Evolutionary conservation across 2,888 invertebrate species (phyloP), one percentile per base, ranked within the genome.

Genomic region (Ariolimax columbianus): DNA sequence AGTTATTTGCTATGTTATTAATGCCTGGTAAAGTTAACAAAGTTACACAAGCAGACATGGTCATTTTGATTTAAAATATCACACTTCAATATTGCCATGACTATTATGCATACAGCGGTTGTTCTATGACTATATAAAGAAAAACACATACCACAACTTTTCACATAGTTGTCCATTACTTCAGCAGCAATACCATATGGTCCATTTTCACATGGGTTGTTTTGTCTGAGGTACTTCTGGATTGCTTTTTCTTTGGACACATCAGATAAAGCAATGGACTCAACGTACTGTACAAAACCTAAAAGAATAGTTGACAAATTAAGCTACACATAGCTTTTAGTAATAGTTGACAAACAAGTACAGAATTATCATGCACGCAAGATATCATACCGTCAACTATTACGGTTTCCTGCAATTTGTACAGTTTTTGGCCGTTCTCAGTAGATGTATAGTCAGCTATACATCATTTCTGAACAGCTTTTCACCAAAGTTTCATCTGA

Each of bases 151-250:
- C 96, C 98, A 95, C 98, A 94, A 83, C 94, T 94, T 89, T 93
- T 94, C 4, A 99, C 97, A 93, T 99, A 99, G 0, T 98, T 98
- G 93, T 99, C 99, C 97, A 99, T 98, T 23, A 98, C 97, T 91
- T 99, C 98, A 0, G 98, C 95, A 36, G 97, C 95, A 88, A 99
- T 97, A 23, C 98, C 98, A 93, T 97, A 98, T 0, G 98, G 97
- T 0, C 97, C 97, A 82, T 95, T 96, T 90, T 98, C 97, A 84
- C 97, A 97, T 0, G 98, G 98, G 92, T 98, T 97, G 93, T 98
- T 95, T 91, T 97, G 97, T 66, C 97, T 95, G 93, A 99, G 97
- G 95, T 97, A 99, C 93, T 97, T 98, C 93, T 97, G 97, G 91
- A 99, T 98, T 97, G 94, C 98, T 98, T 0, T 96, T 96, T 78